Evolutionary conservation across 2,113 vertebrate genomes (phyloP).

Genomic region (Dipodomys spectabilis): DNA sequence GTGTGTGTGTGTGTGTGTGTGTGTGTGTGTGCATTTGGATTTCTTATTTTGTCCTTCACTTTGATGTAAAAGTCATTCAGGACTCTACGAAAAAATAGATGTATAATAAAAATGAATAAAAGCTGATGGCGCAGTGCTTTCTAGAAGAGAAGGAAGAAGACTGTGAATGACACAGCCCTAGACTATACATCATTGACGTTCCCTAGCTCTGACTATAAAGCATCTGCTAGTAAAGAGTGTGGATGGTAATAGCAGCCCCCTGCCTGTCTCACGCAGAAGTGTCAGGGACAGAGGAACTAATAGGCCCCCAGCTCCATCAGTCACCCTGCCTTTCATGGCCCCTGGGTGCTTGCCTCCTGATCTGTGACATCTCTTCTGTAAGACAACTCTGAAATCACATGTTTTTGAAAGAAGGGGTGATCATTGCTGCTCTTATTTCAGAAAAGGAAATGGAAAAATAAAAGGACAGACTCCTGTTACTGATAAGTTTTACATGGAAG

Average conservation of each 20-base stretch:
- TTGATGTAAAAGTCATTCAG: conserved; percentile 54
- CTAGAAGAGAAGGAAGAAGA: neutral
- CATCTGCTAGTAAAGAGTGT: neutral
- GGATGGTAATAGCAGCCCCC: neutral
- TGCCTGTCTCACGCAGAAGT: neutral
- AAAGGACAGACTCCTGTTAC: neutral
- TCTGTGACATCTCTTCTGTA: neutral
- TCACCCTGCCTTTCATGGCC: neutral
- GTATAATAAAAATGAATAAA: conserved; percentile 52
- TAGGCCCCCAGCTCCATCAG: neutral
- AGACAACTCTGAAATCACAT: neutral
- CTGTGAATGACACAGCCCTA: neutral
- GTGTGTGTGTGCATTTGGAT: neutral
- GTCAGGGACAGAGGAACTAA: neutral
- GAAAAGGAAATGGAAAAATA: neutral
- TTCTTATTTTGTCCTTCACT: neutral
- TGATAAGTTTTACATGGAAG: neutral
- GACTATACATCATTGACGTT: neutral
- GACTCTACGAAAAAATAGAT: neutral
- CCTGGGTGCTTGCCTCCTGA: neutral
- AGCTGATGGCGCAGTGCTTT: conserved; percentile 7
- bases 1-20: neutral
- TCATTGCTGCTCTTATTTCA: neutral
- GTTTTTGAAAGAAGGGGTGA: neutral
- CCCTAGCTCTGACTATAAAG: neutral